These are phyloP conservation scores for Smutsia temminckii DNA, from an alignment of 2,797 vertebrate species.

Conservation along the genomic window DNA sequence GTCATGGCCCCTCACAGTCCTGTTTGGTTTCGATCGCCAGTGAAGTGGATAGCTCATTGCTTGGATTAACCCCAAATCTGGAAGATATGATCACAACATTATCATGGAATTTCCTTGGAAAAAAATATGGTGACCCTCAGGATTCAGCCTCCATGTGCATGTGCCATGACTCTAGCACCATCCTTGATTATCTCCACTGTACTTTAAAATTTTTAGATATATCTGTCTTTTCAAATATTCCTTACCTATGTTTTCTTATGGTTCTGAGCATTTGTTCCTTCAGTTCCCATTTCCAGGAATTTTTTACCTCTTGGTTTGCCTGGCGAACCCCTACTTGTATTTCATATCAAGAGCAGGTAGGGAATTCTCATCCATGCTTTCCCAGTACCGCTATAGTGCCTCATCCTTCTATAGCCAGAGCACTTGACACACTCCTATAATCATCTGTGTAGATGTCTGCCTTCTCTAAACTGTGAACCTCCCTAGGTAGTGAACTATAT, in stretches of 20 bases:
- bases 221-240: background rate
- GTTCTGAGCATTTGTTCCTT: background rate
- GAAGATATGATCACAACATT: background rate
- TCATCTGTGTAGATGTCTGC: background rate
- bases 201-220: background rate
- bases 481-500: background rate
- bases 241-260: background rate
- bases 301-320: background rate
- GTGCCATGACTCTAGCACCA: fast-evolving
- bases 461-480: background rate
- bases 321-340: background rate
- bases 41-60: background rate
- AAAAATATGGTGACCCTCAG: background rate
- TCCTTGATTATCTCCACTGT: background rate
- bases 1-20: fast-evolving
- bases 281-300: background rate
- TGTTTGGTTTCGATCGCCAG: background rate
- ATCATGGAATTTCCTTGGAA: background rate
- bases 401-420: too few relatives aligned
- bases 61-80: background rate
- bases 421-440: background rate
- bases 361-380: background rate
- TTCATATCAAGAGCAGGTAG: background rate
- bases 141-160: background rate
- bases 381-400: fast-evolving